Base-by-base conservation (phyloP, 2,797 vertebrate species). In the Gymnoscopelus microlampas region DNA sequence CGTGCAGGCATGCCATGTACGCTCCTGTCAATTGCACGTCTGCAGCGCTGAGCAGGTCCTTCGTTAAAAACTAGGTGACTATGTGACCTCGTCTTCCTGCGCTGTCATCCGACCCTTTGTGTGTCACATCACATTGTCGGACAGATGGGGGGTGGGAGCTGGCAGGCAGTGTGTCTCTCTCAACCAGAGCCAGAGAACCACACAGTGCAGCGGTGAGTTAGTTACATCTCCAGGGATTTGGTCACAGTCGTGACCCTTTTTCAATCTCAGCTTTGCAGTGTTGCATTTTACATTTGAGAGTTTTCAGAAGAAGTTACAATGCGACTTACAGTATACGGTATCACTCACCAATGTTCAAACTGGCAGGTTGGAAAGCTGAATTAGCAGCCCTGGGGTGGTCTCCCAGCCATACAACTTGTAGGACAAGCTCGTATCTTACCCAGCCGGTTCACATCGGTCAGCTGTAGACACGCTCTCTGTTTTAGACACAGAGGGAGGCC, bases 71-170 rank as follows among this genome's bases (percentile, higher is more conserved):
- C 83, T 80, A 82, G 87, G 86, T 76, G 84, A 83, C 82, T 76
- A 68, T 70, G 82, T 85, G 88, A 90, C 87, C 89, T 88, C 85
- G 83, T 87, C 87, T 77, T 76, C 69, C 56, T 54, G 57, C 4
- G 80, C 84, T 89, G 89, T 89, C 87, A 83, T 76, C 67, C 0
- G 77, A 89, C 78, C 84, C 59, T 83, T 79, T 66, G 79, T 49
- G 70, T 78, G 84, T 90, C 85, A 87, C 83, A 80, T 89, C 79
- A 87, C 83, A 89, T 89, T 86, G 81, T 84, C 77, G 80, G 78
- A 84, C 59, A n/a, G 74, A 85, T 80, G 75, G 80, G 68, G 63
- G 75, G 84, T 51, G 66, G 63, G 68, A 56, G 74, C 73, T 14
- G 73, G 70, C 53, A 69, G 78, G 78, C 60, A 2, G 39, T 10